Percentiles rank a stretch among this genome's conserved stretches.
These are phyloP conservation scores for Synergus japonicus DNA, from an alignment of 2,888 invertebrate species.

Conservation along the genomic window DNA sequence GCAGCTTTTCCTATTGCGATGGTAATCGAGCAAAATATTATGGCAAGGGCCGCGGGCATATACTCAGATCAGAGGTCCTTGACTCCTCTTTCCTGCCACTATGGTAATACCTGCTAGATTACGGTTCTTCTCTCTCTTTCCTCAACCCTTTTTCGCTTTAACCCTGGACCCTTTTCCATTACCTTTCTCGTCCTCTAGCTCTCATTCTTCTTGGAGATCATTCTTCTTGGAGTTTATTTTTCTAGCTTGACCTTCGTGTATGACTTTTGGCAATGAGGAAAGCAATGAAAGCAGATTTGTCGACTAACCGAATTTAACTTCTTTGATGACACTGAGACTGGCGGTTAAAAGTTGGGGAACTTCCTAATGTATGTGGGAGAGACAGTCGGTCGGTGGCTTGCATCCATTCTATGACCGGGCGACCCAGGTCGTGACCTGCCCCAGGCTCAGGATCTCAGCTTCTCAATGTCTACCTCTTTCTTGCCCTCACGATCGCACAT, in stretches of 20 bases:
- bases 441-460: slow-evolving; percentile 50
- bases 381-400: slow-evolving; percentile 65
- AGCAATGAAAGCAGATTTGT: neutral
- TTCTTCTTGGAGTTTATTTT: too few relatives aligned
- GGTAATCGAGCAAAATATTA: slow-evolving; percentile 76
- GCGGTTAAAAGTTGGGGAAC: slow-evolving; percentile 69
- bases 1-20: slow-evolving; percentile 69
- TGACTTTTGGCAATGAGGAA: neutral
- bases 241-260: neutral
- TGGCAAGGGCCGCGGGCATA: slow-evolving; percentile 69
- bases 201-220: neutral
- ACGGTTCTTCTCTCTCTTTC: slow-evolving; percentile 51
- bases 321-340: slow-evolving; percentile 38
- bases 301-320: neutral
- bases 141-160: slow-evolving; percentile 49
- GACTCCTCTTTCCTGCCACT: slow-evolving; percentile 64
- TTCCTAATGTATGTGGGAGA: slow-evolving; percentile 73
- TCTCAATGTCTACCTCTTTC: slow-evolving; percentile 52
- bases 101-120: slow-evolving; percentile 66
- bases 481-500: slow-evolving; percentile 42
- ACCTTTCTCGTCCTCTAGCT: slow-evolving; percentile 35
- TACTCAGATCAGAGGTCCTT: slow-evolving; percentile 64
- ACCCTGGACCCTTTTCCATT: slow-evolving; percentile 56
- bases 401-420: slow-evolving; percentile 67
- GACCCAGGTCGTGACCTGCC: slow-evolving; percentile 69